Conservation (phyloP, 2,797 vertebrate species). For the Epinephelus malabaricus region DNA sequence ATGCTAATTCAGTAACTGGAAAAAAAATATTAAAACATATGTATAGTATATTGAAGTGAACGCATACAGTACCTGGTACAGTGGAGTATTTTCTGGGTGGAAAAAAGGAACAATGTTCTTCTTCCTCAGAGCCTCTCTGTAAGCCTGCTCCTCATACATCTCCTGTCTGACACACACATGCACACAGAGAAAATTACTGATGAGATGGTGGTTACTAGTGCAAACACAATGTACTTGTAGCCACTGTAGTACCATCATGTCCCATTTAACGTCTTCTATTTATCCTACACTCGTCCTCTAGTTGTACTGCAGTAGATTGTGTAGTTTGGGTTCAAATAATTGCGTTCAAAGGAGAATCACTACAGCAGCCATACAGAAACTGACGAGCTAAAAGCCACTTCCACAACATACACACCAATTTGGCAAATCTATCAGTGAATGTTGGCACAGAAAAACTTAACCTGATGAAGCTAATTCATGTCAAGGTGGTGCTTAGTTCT, state of each 20-base stretch:
- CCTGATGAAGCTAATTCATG: not conserved
- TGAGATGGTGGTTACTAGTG: not conserved
- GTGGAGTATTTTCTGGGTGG: slow-evolving; percentile 83
- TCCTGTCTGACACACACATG: slow-evolving; percentile 80
- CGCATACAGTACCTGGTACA: slow-evolving; percentile 59
- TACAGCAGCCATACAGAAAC: not conserved
- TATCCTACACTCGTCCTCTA: not conserved
- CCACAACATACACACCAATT: not conserved
- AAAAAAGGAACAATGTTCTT: slow-evolving; percentile 88
- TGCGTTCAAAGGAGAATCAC: not conserved
- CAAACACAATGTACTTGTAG: not conserved
- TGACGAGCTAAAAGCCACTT: accelerated
- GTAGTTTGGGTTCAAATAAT: not conserved
- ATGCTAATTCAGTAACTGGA: not conserved
- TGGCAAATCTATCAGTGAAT: not conserved
- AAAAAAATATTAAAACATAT: not conserved
- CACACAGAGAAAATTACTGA: slow-evolving; percentile 10
- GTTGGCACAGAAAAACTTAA: not conserved
- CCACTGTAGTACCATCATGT: not conserved
- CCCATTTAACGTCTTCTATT: not conserved
- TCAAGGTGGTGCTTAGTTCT: not conserved
- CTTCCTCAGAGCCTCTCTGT: slow-evolving; percentile 80
- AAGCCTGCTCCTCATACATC: slow-evolving; percentile 77
- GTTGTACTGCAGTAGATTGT: not conserved
- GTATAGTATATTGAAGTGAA: not conserved